Evolutionary conservation across 2,888 invertebrate species (phyloP).

Genomic region (Drosophila pseudotalamancana): DNA sequence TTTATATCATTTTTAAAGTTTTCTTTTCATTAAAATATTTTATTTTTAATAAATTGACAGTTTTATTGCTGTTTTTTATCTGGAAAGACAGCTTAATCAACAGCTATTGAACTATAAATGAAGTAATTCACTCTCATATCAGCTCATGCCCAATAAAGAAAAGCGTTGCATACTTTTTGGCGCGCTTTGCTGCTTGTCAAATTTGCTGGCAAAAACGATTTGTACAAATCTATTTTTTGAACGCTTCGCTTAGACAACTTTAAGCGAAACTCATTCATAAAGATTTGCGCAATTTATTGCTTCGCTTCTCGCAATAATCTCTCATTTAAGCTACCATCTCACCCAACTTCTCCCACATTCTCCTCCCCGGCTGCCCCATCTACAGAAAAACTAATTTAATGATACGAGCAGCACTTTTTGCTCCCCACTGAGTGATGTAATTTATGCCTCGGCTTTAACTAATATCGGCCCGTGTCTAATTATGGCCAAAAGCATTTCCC

Average conservation of each 20-base stretch:
- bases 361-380: background rate
- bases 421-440: constrained; percentile 48
- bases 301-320: constrained; percentile 67
- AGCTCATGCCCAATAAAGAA: background rate
- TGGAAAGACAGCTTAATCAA: too few relatives aligned
- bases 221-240: background rate
- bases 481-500: constrained; percentile 49
- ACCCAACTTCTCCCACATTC: too few relatives aligned
- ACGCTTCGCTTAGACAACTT: constrained; percentile 14
- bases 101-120: too few relatives aligned
- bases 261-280: constrained; percentile 68
- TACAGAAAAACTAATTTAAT: constrained; percentile 73
- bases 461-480: constrained; percentile 67
- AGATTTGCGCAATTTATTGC: constrained; percentile 71
- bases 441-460: constrained; percentile 48
- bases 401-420: constrained; percentile 40
- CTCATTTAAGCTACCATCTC: constrained; percentile 55
- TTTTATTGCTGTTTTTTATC: too few relatives aligned
- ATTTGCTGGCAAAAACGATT: constrained; percentile 1
- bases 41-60: too few relatives aligned
- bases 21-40: too few relatives aligned
- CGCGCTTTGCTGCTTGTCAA: background rate
- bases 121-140: too few relatives aligned
- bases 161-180: constrained; percentile 8
- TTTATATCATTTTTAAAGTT: too few relatives aligned